These are phyloP conservation scores for Drosophila picticornis DNA, from an alignment of 2,888 invertebrate genomes.

Conservation along the genomic window DNA sequence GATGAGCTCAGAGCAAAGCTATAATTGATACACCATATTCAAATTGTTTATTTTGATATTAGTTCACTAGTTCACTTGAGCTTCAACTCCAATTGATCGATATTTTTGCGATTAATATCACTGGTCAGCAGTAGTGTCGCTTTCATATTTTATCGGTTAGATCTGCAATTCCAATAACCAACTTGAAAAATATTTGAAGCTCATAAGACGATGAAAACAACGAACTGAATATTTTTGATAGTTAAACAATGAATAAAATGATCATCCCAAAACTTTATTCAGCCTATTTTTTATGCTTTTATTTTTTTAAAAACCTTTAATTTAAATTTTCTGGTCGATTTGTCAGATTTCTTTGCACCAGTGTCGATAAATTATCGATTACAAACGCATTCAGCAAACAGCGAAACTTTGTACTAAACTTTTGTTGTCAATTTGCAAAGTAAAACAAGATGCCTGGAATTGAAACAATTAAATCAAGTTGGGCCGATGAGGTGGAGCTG, in stretches of 20 bases:
- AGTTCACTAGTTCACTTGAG: neutral
- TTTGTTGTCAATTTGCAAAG: slow-evolving; percentile 52
- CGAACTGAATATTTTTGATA: neutral
- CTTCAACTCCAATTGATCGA: neutral
- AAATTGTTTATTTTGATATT: neutral
- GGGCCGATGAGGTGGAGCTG: slow-evolving; percentile 98
- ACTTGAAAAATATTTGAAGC: neutral
- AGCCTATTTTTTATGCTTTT: neutral
- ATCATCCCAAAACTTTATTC: neutral
- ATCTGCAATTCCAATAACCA: neutral
- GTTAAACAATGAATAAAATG: neutral
- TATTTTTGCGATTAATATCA: neutral
- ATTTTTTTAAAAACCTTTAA: neutral
- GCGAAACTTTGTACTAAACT: slow-evolving; percentile 60
- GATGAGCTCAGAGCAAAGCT: slow-evolving; percentile 67
- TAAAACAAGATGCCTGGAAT: slow-evolving; percentile 89
- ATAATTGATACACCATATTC: slow-evolving; percentile 32
- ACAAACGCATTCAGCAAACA: slow-evolving; percentile 63
- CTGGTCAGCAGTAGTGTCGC: neutral
- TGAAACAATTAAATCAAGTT: slow-evolving; percentile 94
- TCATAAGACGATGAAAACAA: neutral
- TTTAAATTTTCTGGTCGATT: neutral
- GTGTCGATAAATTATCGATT: neutral
- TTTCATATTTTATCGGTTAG: neutral
- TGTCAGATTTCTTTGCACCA: neutral